Percentiles rank a stretch among this genome's conserved stretches.
These are phyloP conservation scores for Lamproptera curius DNA, from an alignment of 2,888 invertebrate species.

Conservation along the genomic window DNA sequence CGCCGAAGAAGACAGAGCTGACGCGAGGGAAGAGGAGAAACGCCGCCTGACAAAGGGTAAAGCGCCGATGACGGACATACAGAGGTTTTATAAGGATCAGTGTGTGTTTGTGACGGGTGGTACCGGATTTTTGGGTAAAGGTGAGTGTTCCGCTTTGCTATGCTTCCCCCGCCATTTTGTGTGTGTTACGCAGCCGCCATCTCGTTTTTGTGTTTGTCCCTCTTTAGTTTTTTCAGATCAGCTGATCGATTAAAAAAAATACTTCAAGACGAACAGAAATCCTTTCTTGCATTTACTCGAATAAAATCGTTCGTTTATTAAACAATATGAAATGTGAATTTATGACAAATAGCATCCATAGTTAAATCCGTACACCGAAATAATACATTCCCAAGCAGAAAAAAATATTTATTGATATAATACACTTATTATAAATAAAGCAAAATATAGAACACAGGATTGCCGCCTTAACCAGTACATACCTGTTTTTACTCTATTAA, in stretches of 20 bases:
- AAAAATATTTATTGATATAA: no score
- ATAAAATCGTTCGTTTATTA: no score
- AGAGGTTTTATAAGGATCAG: slow-evolving; percentile 61
- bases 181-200: neutral
- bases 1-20: slow-evolving; percentile 60
- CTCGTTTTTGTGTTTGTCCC: neutral
- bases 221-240: neutral
- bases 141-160: slow-evolving; percentile 44
- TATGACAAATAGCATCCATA: no score
- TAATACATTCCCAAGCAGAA: no score
- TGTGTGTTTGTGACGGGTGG: slow-evolving; percentile 71
- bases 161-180: slow-evolving; percentile 8
- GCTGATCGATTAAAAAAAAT: neutral
- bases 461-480: no score
- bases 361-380: no score
- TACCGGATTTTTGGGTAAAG: slow-evolving; percentile 71
- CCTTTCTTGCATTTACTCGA: neutral
- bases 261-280: neutral
- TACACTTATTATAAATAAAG: no score
- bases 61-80: slow-evolving; percentile 53
- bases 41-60: slow-evolving; percentile 67
- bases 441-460: no score
- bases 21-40: slow-evolving; percentile 68
- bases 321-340: no score
- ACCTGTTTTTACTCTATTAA: no score